phyloP scores from a whole-genome alignment of 2,113 vertebrate species.

The Pomatorhinus ruficollis region DNA sequence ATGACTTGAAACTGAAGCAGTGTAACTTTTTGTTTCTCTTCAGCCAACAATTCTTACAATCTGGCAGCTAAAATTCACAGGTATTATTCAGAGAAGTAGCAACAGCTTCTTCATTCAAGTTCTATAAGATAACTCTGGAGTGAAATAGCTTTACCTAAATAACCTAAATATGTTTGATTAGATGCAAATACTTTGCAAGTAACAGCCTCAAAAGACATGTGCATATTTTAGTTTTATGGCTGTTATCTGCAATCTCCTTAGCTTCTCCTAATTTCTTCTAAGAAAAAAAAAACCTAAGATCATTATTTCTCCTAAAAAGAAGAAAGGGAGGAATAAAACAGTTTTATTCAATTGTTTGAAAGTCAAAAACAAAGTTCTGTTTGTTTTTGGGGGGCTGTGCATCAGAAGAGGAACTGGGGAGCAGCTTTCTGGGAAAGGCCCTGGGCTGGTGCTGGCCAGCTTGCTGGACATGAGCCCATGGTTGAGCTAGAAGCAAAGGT shows the following conservation, averaged over 20 bases:
- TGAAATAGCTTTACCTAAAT: neutral
- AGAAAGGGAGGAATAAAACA: rapidly evolving
- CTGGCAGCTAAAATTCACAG: neutral
- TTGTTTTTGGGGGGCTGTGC: neutral
- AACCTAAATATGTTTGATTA: neutral
- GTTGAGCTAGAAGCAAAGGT: neutral
- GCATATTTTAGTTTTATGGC: neutral
- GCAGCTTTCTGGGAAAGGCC: neutral
- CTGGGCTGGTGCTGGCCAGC: neutral
- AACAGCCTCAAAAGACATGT: neutral
- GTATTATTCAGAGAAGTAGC: neutral
- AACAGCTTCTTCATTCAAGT: neutral
- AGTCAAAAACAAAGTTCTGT: neutral
- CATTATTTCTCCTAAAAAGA: neutral
- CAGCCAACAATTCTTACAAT: neutral
- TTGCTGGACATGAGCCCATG: neutral
- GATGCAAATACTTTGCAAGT: neutral
- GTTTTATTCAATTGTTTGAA: neutral
- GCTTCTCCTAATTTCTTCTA: neutral
- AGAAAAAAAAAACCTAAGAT: neutral
- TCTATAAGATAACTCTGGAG: neutral
- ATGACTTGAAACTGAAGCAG: neutral
- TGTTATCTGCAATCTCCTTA: neutral
- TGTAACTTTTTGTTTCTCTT: neutral
- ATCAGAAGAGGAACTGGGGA: neutral